These are phyloP conservation scores for Hemicordylus capensis DNA, from an alignment of 2,113 vertebrate species.

Conservation along the genomic window DNA sequence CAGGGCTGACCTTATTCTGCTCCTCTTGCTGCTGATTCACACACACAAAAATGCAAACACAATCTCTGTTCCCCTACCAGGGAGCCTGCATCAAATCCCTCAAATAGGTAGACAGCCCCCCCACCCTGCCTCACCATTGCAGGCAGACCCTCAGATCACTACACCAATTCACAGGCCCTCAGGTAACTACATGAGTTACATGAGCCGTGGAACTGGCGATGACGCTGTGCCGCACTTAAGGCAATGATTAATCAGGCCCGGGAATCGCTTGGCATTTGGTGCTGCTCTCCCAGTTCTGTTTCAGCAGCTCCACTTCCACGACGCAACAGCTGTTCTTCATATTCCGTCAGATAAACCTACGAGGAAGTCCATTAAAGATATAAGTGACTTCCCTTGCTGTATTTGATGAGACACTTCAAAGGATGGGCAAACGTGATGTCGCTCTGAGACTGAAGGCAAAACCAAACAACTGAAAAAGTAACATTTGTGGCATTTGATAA, in stretches of 20 bases:
- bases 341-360: constrained; percentile 8
- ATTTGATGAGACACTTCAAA: constrained; percentile 44
- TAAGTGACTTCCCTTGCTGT: constrained; percentile 27
- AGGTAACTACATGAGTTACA: background rate
- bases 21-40: no score
- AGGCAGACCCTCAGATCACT: background rate
- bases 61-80: background rate
- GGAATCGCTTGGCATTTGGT: background rate
- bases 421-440: background rate
- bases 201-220: background rate
- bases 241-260: background rate
- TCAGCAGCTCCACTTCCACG: background rate
- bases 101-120: background rate
- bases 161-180: background rate
- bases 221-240: background rate
- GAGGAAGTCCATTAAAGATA: constrained; percentile 12
- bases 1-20: no score
- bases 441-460: constrained; percentile 30
- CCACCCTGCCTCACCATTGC: background rate
- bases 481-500: constrained; percentile 10
- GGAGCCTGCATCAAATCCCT: background rate
- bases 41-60: no score
- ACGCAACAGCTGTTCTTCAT: constrained; percentile 25
- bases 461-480: constrained; percentile 40
- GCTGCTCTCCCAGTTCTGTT: background rate